phyloP scores from a whole-genome alignment of 2,797 vertebrate genomes.

The Acrossocheilus fasciatus region DNA sequence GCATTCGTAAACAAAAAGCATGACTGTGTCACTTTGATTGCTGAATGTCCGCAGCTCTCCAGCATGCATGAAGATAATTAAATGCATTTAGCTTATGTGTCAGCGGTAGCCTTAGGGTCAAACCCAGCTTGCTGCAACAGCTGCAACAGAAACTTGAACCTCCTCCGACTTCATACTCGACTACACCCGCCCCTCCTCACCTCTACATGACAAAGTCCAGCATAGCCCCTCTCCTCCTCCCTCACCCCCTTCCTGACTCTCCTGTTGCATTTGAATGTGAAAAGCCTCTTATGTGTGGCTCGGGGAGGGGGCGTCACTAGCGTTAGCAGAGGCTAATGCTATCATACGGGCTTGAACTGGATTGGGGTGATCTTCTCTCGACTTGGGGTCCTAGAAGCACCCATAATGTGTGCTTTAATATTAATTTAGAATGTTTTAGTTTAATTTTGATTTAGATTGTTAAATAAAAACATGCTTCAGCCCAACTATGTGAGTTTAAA shows the following conservation, averaged over 20 bases:
- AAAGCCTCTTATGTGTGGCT: constrained; percentile 80
- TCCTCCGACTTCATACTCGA: constrained; percentile 52
- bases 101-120: constrained; percentile 47
- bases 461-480: neutral
- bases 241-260: constrained; percentile 41
- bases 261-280: constrained; percentile 78
- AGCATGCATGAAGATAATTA: constrained; percentile 43
- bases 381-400: neutral
- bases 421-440: neutral
- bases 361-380: neutral
- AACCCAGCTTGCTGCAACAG: constrained; percentile 49
- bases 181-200: constrained; percentile 37
- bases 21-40: neutral
- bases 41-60: neutral
- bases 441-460: neutral
- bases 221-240: constrained; percentile 42
- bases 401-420: neutral
- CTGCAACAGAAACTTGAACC: constrained; percentile 64
- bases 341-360: constrained; percentile 48
- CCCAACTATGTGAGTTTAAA: neutral
- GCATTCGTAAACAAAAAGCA: constrained; percentile 17
- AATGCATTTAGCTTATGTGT: constrained; percentile 48
- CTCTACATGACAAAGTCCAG: constrained; percentile 62
- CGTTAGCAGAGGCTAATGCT: constrained; percentile 43
- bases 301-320: constrained; percentile 40